Base-by-base conservation (phyloP, 1,140 invertebrate genomes). In the Ladona fulva region DNA sequence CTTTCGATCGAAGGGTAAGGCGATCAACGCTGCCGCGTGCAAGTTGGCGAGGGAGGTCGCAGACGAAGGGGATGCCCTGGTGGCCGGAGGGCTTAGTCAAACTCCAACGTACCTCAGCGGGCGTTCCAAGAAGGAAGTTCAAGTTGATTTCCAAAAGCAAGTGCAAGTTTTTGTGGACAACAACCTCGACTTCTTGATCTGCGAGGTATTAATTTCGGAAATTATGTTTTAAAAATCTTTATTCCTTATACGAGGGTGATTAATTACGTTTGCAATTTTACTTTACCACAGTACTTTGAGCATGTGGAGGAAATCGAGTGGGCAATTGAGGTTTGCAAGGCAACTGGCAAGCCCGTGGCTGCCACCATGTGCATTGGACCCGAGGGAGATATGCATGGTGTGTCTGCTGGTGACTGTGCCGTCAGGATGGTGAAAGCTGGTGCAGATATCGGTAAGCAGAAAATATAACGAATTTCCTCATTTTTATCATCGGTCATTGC, bases 241-340 rank as follows among this genome's bases (percentile, higher is more conserved):
- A 29, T 6, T 66, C 44, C 52, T 22, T 37, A 37, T n/a, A n/a
- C n/a, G 29, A 37, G 1, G 29, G 1, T 5, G 8, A 37, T 37
- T 37, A 66, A 19, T 66, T 66, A 66, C 3, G n/a, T 66, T 19
- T 66, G 5, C n/a, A 12, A 16, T 22, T 66, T 66, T 12, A 66
- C 52, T 66, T 66, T 12, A 66, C 52, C 52, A 16, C 80, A 86
- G 85, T 86, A 86, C 79, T 86, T 86, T 79, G 85, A 86, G 79
- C 85, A 86, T 78, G 81, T 86, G 7, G 85, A 86, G 79, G 85
- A 86, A 78, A 85, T 85, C 74, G 85, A 84, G 78, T 86, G 85
- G 85, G 85, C 85, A 5, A 85, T 86, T 75, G 83, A 85, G 77
- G 83, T 83, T 7, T 83, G 82, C 76, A 81, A 81, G 37, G 80